phyloP scores from a whole-genome alignment of 2,113 vertebrate species.

The Neolamprologus sp. region DNA sequence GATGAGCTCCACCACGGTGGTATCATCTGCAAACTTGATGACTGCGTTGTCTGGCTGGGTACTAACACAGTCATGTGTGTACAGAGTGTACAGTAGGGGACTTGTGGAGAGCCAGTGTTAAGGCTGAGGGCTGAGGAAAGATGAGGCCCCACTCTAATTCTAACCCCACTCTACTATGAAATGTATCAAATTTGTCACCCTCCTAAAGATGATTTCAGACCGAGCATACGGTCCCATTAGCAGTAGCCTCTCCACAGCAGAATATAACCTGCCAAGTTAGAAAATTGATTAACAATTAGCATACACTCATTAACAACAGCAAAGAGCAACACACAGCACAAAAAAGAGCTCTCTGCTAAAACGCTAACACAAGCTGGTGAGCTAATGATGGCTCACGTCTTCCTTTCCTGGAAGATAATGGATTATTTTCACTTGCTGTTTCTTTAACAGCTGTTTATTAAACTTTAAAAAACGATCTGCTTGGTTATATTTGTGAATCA shows the following conservation, averaged over 20 bases:
- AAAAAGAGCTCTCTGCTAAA: background rate
- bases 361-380: background rate
- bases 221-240: background rate
- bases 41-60: fast-evolving
- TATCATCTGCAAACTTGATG: background rate
- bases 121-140: background rate
- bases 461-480: background rate
- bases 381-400: fast-evolving
- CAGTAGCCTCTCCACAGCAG: background rate
- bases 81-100: background rate
- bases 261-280: background rate
- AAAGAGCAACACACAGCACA: background rate
- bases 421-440: background rate
- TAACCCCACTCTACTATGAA: background rate
- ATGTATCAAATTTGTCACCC: background rate
- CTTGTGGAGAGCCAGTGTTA: background rate
- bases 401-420: background rate
- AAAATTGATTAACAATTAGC: background rate
- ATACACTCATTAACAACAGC: background rate
- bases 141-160: background rate
- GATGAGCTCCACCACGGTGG: fast-evolving
- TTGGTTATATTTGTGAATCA: background rate
- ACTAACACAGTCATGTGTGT: background rate
- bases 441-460: fast-evolving
- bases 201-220: background rate